Conservation (phyloP, 2,797 vertebrate species). For the Acanthopagrus latus region DNA sequence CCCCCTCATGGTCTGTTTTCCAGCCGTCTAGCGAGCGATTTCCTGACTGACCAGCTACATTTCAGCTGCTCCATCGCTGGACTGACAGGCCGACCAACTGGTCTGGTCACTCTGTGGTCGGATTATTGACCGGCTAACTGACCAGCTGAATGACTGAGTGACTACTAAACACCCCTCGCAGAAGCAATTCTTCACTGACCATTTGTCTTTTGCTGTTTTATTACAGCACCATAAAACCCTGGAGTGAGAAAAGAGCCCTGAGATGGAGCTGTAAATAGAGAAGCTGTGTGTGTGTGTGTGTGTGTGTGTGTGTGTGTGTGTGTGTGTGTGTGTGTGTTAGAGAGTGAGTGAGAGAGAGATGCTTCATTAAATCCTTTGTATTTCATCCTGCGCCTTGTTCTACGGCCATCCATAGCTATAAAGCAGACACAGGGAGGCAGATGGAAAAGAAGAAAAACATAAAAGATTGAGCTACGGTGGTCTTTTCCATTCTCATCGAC, state of each 20-base stretch:
- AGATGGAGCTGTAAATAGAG: conserved; percentile 60
- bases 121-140: conserved; percentile 59
- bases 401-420: conserved; percentile 57
- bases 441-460: conserved; percentile 60
- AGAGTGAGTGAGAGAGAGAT: conserved; percentile 30
- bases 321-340: conserved; percentile 14
- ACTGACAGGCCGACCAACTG: conserved; percentile 28
- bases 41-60: not conserved
- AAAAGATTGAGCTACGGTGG: conserved; percentile 62
- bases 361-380: conserved; percentile 79
- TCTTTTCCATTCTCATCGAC: conserved; percentile 44
- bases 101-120: conserved; percentile 19
- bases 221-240: conserved; percentile 67
- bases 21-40: no score
- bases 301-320: conserved; percentile 21
- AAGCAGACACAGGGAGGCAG: conserved; percentile 58
- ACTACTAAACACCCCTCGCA: conserved; percentile 55
- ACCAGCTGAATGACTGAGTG: conserved; percentile 66
- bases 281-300: conserved; percentile 35
- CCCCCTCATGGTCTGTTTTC: not conserved
- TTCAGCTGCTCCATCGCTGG: not conserved
- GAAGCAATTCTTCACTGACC: conserved; percentile 67
- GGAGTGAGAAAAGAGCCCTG: conserved; percentile 63
- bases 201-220: conserved; percentile 81
- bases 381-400: conserved; percentile 68